Conservation (phyloP, 2,797 vertebrate genomes). For the Hypotaenidia okinawae region DNA sequence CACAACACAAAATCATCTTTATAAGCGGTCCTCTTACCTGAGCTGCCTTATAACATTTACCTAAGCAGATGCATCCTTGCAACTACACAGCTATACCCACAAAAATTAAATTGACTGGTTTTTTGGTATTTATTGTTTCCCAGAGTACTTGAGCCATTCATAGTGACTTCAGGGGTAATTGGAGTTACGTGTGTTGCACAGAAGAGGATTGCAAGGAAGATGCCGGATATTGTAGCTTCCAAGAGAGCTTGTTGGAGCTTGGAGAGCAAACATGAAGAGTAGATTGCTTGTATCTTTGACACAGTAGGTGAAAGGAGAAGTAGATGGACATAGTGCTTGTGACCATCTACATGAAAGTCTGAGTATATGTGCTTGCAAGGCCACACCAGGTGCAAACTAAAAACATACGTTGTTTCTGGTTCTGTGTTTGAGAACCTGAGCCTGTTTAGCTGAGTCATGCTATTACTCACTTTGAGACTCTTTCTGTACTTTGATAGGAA, state of each 20-base stretch:
- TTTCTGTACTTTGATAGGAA: neutral
- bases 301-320: neutral
- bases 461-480: neutral
- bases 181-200: neutral
- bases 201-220: neutral
- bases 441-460: neutral
- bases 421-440: neutral
- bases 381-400: neutral
- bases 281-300: neutral
- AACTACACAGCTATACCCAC: neutral
- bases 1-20: neutral
- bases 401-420: neutral
- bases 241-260: neutral
- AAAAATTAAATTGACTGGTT: accelerated
- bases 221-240: neutral
- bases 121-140: neutral
- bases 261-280: neutral
- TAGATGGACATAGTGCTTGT: neutral
- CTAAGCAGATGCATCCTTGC: neutral
- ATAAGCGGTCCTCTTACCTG: neutral
- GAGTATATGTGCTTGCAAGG: neutral
- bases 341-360: neutral
- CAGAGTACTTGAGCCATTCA: neutral
- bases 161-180: neutral
- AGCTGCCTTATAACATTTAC: neutral